Conservation (phyloP, 2,888 invertebrate species). For the Andrena camellia region DNA sequence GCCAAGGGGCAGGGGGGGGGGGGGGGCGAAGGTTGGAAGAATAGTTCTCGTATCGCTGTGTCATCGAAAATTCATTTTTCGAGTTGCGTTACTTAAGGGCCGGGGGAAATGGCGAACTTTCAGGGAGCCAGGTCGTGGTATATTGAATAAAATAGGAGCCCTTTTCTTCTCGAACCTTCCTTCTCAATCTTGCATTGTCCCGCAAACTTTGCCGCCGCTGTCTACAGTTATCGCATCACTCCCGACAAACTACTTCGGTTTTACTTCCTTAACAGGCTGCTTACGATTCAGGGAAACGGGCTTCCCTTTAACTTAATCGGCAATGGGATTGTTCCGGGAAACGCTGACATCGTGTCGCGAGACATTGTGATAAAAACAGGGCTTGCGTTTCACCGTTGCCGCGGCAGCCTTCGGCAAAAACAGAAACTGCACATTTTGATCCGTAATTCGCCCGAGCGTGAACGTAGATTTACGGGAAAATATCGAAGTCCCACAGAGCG, state of each 20-base stretch:
- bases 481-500: not conserved
- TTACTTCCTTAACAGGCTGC: not conserved
- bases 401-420: not conserved
- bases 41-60: slow-evolving; percentile 64
- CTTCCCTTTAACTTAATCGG: not conserved
- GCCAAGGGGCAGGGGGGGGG: not conserved
- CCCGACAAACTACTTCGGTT: not conserved
- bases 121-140: slow-evolving; percentile 20
- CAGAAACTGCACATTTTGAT: slow-evolving; percentile 14
- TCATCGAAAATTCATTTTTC: slow-evolving; percentile 78
- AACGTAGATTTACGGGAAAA: not conserved
- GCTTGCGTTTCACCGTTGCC: too few species aligned
- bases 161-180: not conserved
- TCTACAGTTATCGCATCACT: not conserved
- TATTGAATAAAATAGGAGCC: slow-evolving; percentile 10
- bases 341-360: not conserved
- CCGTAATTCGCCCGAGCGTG: not conserved
- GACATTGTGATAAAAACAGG: too few species aligned
- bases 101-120: slow-evolving; percentile 30
- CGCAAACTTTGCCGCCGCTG: not conserved
- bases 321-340: not conserved
- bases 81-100: slow-evolving; percentile 56
- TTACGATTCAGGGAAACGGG: not conserved
- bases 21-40: slow-evolving; percentile 51
- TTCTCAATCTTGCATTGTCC: not conserved